Conservation (phyloP, 1,140 invertebrate genomes). For the Drosophila virilis region DNA sequence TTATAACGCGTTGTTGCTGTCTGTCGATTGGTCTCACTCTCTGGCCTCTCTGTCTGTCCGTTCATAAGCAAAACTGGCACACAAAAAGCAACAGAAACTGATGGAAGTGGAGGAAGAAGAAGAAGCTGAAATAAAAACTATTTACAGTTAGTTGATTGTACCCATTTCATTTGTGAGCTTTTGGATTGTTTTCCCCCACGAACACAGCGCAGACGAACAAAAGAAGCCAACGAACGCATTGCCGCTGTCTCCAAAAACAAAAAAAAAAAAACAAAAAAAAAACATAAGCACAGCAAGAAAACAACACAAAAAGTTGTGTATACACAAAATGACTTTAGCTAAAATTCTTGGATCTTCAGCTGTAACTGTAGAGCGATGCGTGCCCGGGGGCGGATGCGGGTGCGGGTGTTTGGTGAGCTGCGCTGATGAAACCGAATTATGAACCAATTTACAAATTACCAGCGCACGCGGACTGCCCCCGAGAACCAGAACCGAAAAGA, state of each 20-base stretch:
- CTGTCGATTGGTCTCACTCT: not conserved
- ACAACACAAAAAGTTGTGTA: conserved; percentile 24
- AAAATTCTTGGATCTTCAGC: conserved; percentile 5
- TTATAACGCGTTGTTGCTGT: conserved; percentile 59
- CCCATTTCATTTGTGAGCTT: conserved; percentile 77
- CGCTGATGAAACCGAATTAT: conserved; percentile 73
- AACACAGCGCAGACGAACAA: conserved; percentile 49
- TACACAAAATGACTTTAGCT: conserved; percentile 31
- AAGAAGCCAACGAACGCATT: conserved; percentile 78
- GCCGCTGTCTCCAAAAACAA: conserved; percentile 57
- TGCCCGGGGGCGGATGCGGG: conserved; percentile 11
- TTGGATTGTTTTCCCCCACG: conserved; percentile 70
- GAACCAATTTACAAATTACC: conserved; percentile 82
- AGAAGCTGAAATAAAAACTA: conserved; percentile 64
- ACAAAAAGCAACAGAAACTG: conserved; percentile 50
- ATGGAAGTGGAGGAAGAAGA: conserved; percentile 32
- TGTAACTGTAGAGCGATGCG: conserved; percentile 28
- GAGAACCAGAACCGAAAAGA: conserved; percentile 11
- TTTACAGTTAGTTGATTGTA: conserved; percentile 82
- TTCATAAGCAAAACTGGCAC: conserved; percentile 51
- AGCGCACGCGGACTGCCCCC: conserved; percentile 43
- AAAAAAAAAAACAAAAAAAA: conserved; percentile 23
- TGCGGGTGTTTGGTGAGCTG: conserved; percentile 14
- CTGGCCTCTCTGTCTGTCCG: not conserved
- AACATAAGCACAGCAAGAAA: conserved; percentile 22